These are phyloP conservation scores for Magallana nippona DNA, from an alignment of 2,888 invertebrate species.

Conservation along the genomic window DNA sequence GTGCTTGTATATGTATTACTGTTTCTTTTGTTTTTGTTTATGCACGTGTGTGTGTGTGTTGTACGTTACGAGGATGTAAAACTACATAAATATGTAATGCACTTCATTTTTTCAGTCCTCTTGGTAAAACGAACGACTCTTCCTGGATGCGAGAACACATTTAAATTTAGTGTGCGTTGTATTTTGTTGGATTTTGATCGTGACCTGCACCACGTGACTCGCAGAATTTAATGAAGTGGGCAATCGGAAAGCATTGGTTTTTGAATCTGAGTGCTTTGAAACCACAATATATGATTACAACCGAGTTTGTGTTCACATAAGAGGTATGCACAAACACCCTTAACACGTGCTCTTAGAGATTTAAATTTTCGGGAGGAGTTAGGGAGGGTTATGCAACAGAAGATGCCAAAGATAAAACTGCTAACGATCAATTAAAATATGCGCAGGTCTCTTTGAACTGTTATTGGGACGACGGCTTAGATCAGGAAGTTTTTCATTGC, in stretches of 20 bases:
- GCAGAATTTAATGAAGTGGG: constrained; percentile 9
- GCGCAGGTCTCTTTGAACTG: constrained; percentile 4
- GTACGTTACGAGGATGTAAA: too few relatives aligned
- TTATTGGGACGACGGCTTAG: constrained; percentile 3
- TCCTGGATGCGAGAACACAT: too few relatives aligned
- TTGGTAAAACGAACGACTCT: too few relatives aligned
- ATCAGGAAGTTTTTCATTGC: constrained; percentile 31
- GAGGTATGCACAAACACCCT: constrained; percentile 4
- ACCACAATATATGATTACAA: constrained; percentile 6
- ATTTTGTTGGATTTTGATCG: not conserved
- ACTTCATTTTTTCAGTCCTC: too few relatives aligned
- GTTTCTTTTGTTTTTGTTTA: too few relatives aligned
- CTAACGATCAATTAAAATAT: constrained; percentile 24
- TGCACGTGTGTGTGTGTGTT: too few relatives aligned
- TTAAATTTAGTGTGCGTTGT: too few relatives aligned
- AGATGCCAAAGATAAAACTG: constrained; percentile 5
- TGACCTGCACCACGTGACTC: constrained; percentile 14
- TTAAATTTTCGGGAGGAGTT: not conserved
- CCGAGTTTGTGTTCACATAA: not conserved
- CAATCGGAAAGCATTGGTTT: constrained; percentile 13
- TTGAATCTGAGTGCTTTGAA: not conserved
- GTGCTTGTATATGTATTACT: too few relatives aligned
- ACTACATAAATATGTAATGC: too few relatives aligned
- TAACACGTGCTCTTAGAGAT: constrained; percentile 4
- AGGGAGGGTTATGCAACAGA: not conserved